Conservation (phyloP, 2,888 invertebrate species). For the Lasioglossum morio region DNA sequence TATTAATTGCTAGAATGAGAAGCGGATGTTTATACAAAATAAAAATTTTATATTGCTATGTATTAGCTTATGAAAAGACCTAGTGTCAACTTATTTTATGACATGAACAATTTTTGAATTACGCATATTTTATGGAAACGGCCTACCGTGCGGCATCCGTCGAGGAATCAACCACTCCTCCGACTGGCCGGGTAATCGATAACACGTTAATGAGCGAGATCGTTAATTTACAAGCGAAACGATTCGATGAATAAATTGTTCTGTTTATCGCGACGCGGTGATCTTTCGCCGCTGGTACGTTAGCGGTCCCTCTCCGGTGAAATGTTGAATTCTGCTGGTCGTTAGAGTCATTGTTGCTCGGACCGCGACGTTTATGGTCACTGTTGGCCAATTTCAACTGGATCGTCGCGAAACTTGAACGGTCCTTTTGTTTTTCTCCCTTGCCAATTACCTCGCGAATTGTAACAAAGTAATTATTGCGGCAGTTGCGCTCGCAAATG, state of each 20-base stretch:
- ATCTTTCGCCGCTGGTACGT: conserved; percentile 32
- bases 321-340: conserved; percentile 43
- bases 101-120: not conserved
- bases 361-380: conserved; percentile 37
- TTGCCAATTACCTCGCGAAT: conserved; percentile 4
- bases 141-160: not conserved
- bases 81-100: not conserved
- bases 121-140: not conserved
- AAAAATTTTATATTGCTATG: too few species aligned
- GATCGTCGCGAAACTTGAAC: conserved; percentile 8
- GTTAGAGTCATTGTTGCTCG: conserved; percentile 45
- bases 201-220: conserved; percentile 40
- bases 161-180: not conserved
- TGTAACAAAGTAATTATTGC: conserved; percentile 7
- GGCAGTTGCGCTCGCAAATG: not conserved
- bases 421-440: conserved; percentile 10
- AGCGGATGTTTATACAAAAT: too few species aligned
- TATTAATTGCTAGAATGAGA: too few species aligned
- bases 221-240: conserved; percentile 49
- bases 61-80: not conserved
- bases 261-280: conserved; percentile 33
- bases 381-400: conserved; percentile 29
- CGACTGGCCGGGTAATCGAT: conserved; percentile 20
- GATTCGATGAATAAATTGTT: conserved; percentile 42
- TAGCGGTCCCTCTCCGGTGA: conserved; percentile 1